A percentile compares a stretch with the other conserved stretches of the same genome.
Conservation (phyloP, 2,888 invertebrate species). For the Euphydryas editha region DNA sequence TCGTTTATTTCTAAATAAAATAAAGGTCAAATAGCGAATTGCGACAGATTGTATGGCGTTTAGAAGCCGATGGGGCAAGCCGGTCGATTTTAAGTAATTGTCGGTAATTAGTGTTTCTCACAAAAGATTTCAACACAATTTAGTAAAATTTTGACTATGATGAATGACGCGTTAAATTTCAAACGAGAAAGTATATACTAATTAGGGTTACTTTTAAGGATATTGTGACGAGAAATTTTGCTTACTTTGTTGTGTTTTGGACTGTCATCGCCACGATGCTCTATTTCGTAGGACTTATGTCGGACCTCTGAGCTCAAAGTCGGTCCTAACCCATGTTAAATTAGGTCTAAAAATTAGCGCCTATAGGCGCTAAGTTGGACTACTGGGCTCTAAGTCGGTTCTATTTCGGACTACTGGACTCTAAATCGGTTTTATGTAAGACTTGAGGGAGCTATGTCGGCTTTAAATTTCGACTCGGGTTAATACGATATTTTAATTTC, state of each 20-base stretch:
- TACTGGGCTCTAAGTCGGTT: too few relatives aligned
- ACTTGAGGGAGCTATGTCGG: too few relatives aligned
- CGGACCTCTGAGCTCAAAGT: too few relatives aligned
- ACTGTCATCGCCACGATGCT: too few relatives aligned
- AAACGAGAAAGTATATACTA: slow-evolving; percentile 21
- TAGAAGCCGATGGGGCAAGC: slow-evolving; percentile 29
- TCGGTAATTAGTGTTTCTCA: slow-evolving; percentile 54
- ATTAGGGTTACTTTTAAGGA: neutral
- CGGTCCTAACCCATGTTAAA: too few relatives aligned
- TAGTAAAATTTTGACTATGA: slow-evolving; percentile 40
- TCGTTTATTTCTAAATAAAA: slow-evolving; percentile 21
- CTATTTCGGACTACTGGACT: too few relatives aligned
- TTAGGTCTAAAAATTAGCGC: too few relatives aligned
- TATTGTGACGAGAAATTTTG: neutral
- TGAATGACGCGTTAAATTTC: slow-evolving; percentile 46
- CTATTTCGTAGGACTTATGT: too few relatives aligned
- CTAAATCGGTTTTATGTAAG: too few relatives aligned
- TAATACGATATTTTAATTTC: too few relatives aligned
- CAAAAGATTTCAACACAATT: slow-evolving; percentile 51
- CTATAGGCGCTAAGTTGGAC: too few relatives aligned
- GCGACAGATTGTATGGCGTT: slow-evolving; percentile 29
- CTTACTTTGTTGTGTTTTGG: neutral
- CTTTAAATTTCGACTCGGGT: too few relatives aligned
- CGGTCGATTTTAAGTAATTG: slow-evolving; percentile 21
- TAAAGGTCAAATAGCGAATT: slow-evolving; percentile 20